Conservation (phyloP, 1,140 invertebrate species). For the Drosophila melanica region DNA sequence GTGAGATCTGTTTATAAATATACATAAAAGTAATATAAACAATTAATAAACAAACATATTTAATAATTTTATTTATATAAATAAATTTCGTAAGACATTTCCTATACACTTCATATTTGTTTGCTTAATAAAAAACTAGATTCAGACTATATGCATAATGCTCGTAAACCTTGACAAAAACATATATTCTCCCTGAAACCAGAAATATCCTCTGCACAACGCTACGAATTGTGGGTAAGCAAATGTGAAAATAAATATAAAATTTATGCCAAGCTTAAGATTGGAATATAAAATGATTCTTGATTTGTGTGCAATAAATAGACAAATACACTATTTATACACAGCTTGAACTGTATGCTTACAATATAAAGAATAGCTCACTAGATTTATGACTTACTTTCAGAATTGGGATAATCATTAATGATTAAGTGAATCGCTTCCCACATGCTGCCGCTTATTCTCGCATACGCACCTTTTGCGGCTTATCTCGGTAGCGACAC, state of each 20-base stretch:
- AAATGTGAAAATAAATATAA: conserved; percentile 3
- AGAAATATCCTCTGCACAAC: too few relatives aligned
- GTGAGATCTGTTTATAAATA: too few relatives aligned
- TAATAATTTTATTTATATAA: too few relatives aligned
- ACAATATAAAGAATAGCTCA: background rate
- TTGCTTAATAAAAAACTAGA: too few relatives aligned
- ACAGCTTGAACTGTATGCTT: background rate
- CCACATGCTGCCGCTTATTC: background rate
- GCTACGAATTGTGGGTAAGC: too few relatives aligned
- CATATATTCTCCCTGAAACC: too few relatives aligned
- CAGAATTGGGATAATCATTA: conserved; percentile 46
- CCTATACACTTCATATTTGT: too few relatives aligned
- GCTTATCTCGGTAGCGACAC: conserved; percentile 22
- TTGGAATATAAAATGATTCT: conserved; percentile 1
- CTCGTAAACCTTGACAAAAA: too few relatives aligned
- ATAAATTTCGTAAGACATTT: too few relatives aligned
- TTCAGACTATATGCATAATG: too few relatives aligned
- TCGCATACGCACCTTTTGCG: conserved; percentile 4
- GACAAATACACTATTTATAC: conserved; percentile 20
- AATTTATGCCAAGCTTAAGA: background rate
- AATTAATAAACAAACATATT: too few relatives aligned
- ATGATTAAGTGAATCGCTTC: conserved; percentile 43
- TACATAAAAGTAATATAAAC: too few relatives aligned
- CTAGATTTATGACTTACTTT: conserved; percentile 33
- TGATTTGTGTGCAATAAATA: conserved; percentile 7